phyloP scores from a whole-genome alignment of 2,797 vertebrate genomes.

The Rhynchotus rufescens region DNA sequence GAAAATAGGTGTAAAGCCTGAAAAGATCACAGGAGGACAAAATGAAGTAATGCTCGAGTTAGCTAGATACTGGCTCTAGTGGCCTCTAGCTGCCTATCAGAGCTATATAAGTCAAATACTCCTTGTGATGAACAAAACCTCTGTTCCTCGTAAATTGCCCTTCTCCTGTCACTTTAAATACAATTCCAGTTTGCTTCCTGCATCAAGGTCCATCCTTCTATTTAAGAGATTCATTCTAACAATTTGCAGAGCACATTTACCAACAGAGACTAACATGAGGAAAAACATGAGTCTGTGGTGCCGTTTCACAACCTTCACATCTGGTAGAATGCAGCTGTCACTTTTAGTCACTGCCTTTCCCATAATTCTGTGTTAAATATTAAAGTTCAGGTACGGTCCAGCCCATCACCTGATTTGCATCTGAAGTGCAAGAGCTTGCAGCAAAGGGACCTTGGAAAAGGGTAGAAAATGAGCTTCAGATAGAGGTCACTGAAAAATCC shows the following conservation, averaged over 20 bases:
- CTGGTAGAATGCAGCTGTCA: background rate
- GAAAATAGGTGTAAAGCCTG: background rate
- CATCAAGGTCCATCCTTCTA: slow-evolving; percentile 29
- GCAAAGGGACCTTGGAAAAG: background rate
- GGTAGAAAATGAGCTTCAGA: background rate
- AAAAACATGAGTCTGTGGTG: background rate
- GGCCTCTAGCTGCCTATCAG: background rate
- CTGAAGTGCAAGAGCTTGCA: background rate
- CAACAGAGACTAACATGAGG: background rate
- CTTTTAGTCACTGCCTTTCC: background rate
- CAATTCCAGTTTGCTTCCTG: background rate
- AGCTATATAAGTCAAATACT: background rate
- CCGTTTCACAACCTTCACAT: background rate
- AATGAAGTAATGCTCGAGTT: background rate
- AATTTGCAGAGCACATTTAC: slow-evolving; percentile 18
- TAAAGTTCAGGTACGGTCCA: background rate
- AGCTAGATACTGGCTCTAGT: background rate
- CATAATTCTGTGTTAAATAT: slow-evolving; percentile 7
- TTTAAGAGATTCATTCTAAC: slow-evolving; percentile 20
- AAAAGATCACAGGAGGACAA: background rate
- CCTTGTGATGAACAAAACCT: background rate
- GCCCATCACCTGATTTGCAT: background rate
- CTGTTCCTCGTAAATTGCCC: background rate
- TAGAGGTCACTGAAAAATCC: slow-evolving; percentile 2
- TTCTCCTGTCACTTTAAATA: background rate